Evolutionary conservation across 2,888 invertebrate species (phyloP).

Genomic region (Orthonevra nobilis): DNA sequence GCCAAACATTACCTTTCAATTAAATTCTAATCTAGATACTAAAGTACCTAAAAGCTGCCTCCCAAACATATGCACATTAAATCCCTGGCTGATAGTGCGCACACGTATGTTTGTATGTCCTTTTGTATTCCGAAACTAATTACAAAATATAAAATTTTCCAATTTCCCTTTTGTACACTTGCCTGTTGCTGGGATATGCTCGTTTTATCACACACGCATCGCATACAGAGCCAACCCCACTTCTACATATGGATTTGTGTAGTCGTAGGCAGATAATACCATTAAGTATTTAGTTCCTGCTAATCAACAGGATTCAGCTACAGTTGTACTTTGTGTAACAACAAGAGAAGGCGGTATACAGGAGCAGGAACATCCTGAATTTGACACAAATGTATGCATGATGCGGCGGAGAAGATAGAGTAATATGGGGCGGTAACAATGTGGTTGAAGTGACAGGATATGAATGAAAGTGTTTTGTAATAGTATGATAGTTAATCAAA

Average conservation of each 20-base stretch:
- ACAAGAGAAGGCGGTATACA: slow-evolving; percentile 5
- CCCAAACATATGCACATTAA: not conserved
- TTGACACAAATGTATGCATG: slow-evolving; percentile 21
- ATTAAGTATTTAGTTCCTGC: slow-evolving; percentile 53
- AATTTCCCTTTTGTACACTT: slow-evolving; percentile 38
- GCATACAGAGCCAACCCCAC: no score
- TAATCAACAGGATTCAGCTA: slow-evolving; percentile 51
- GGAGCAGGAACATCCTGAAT: not conserved
- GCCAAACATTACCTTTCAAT: slow-evolving; percentile 32
- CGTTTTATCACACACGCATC: slow-evolving; percentile 6
- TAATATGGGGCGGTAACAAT: no score
- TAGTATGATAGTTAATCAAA: no score
- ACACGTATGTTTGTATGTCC: not conserved
- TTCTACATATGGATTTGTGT: not conserved
- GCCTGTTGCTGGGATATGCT: slow-evolving; percentile 43
- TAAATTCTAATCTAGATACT: slow-evolving; percentile 51
- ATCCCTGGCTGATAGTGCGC: no score
- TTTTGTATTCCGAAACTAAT: slow-evolving; percentile 31
- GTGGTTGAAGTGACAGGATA: not conserved
- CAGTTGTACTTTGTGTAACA: slow-evolving; percentile 23
- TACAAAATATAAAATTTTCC: slow-evolving; percentile 48
- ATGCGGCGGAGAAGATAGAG: no score
- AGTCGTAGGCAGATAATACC: slow-evolving; percentile 23
- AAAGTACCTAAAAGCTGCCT: slow-evolving; percentile 13
- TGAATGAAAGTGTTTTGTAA: slow-evolving; percentile 32